These are phyloP conservation scores for Bufo bufo DNA, from an alignment of 2,113 vertebrate species.

Conservation along the genomic window DNA sequence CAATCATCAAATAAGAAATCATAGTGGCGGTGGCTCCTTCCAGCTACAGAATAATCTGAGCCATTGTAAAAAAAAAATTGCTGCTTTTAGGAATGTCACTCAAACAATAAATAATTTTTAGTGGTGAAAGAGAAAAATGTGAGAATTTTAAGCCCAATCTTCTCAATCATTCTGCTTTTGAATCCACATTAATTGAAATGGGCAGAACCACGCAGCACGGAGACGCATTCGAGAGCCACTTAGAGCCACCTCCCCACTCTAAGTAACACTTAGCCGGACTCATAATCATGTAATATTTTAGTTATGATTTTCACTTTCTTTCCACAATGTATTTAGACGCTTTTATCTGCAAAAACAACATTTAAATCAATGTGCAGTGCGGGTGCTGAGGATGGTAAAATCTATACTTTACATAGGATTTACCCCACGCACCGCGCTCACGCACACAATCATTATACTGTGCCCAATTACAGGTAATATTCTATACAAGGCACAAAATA, in stretches of 20 bases:
- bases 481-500: neutral
- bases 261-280: conserved; percentile 29
- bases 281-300: conserved; percentile 41
- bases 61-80: neutral
- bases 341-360: conserved; percentile 25
- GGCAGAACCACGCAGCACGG: conserved; percentile 15
- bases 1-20: neutral
- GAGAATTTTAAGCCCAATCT: conserved; percentile 10
- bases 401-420: conserved; percentile 19
- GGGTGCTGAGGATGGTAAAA: neutral
- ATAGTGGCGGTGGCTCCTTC: neutral
- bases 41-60: neutral
- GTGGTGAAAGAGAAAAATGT: neutral
- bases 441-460: conserved; percentile 26
- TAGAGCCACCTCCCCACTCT: conserved; percentile 37
- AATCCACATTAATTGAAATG: conserved; percentile 18
- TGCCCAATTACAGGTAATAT: neutral
- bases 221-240: conserved; percentile 30
- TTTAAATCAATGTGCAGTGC: conserved; percentile 1
- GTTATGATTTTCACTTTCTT: conserved; percentile 35
- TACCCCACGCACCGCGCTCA: conserved; percentile 18
- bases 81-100: neutral
- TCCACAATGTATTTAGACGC: neutral
- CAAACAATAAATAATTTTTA: conserved; percentile 12
- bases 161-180: conserved; percentile 48